Base-by-base conservation (phyloP, 2,797 vertebrate genomes). In the Gallinago nigripennis region DNA sequence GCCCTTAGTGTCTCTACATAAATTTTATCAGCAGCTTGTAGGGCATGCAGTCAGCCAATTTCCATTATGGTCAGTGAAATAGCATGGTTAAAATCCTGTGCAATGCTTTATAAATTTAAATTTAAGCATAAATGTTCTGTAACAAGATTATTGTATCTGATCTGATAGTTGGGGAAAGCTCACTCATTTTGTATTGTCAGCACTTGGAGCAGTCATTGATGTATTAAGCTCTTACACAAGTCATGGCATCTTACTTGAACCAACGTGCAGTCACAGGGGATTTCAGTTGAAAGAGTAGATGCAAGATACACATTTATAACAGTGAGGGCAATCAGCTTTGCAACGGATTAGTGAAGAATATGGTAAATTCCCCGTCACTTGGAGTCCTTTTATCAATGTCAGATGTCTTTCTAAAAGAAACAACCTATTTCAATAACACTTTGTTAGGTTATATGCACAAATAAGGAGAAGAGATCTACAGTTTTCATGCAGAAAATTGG, bases 101-200 rank as follows among this genome's bases (percentile, higher is more conserved):
- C 86, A 95, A 92, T 83, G 96, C 91, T 96, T 97, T 97, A 96
- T 96, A 96, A 96, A 96, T 93, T 95, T 95, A 96, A 94, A 97
- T 97, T 95, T 93, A 95, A 84, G 82, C 91, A 96, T 95, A 96
- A 96, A 96, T 97, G 94, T 96, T 96, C 95, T 96, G 95, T 96
- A 96, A 96, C 92, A 91, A 96, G 92, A 96, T 96, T 94, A 96
- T 96, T 96, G 82, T 84, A 94, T 94, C 94, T 94, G 82, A 94
- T 97, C 80, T 95, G 80, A 81, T 83, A 94, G 91, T 43, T 94
- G 73, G 73, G 64, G 82, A 95, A 96, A 92, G 82, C 94, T 94
- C 88, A 82, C 89, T 95, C 82, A 90, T 96, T 97, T 92, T 95
- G 96, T 95, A 83, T 77, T 95, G 92, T 96, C 95, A 97, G 92